phyloP scores from a whole-genome alignment of 2,797 vertebrate genomes.

The Vireo griseus region DNA sequence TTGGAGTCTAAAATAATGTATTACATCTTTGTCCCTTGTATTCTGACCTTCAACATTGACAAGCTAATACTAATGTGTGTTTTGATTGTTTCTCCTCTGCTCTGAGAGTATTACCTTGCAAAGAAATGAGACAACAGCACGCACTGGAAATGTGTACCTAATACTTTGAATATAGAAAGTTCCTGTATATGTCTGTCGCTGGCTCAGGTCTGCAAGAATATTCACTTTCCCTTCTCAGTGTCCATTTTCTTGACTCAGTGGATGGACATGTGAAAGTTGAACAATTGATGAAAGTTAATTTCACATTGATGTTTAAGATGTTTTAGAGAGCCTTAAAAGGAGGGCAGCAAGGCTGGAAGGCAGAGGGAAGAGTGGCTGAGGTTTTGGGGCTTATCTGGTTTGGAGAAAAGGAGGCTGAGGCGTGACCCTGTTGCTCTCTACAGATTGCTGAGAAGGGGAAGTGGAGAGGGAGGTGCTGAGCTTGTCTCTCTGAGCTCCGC shows the following conservation, averaged over 20 bases:
- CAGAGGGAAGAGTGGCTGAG: rapidly evolving
- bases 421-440: rapidly evolving
- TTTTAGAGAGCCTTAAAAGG: neutral
- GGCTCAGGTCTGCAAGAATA: neutral
- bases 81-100: neutral
- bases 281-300: neutral
- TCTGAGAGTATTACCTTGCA: neutral
- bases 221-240: neutral
- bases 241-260: neutral
- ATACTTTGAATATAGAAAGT: neutral
- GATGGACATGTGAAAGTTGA: neutral
- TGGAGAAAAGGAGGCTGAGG: neutral
- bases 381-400: neutral
- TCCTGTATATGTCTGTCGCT: neutral
- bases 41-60: neutral
- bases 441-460: neutral
- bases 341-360: neutral
- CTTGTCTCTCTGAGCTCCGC: neutral
- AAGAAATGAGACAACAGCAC: neutral
- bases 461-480: neutral
- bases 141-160: neutral
- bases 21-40: neutral
- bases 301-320: neutral
- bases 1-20: neutral
- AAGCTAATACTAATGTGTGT: neutral